Evolutionary conservation across 2,888 invertebrate genomes (phyloP).

Genomic region (Agonopterix subpropinquella): DNA sequence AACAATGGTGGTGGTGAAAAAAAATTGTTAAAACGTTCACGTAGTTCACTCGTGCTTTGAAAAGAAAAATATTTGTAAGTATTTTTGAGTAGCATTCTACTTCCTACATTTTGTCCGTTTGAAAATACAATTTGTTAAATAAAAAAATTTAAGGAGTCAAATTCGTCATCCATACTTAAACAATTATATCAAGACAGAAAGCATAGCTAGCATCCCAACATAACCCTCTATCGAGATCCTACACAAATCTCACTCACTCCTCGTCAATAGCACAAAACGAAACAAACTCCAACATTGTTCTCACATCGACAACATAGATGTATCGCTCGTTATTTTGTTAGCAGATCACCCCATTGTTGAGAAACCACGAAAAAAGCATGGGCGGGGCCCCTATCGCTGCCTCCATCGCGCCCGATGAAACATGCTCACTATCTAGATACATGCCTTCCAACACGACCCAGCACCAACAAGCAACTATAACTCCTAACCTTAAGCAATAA

Average conservation of each 20-base stretch:
- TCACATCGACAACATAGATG: constrained; percentile 49
- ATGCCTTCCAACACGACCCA: constrained; percentile 53
- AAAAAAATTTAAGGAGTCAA: too few species aligned
- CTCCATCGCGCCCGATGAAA: constrained; percentile 65
- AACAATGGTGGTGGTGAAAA: too few species aligned
- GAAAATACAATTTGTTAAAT: too few species aligned
- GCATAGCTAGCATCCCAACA: too few species aligned
- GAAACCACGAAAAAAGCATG: constrained; percentile 72
- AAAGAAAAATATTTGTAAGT: too few species aligned
- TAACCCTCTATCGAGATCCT: neutral
- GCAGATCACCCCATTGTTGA: constrained; percentile 73
- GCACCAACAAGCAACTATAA: constrained; percentile 19
- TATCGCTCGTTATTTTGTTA: constrained; percentile 70
- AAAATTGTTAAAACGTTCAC: too few species aligned
- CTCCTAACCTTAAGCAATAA: constrained; percentile 23
- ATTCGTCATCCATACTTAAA: too few species aligned
- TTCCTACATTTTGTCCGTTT: too few species aligned
- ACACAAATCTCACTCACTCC: constrained; percentile 1
- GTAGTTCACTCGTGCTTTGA: too few species aligned
- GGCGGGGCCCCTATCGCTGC: constrained; percentile 63
- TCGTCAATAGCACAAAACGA: constrained; percentile 11
- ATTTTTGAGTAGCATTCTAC: too few species aligned
- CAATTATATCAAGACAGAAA: too few species aligned
- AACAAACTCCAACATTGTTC: constrained; percentile 34
- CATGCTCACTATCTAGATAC: constrained; percentile 65